These are phyloP conservation scores for Cynopterus sphinx DNA, from an alignment of 2,797 vertebrate species.

Conservation along the genomic window DNA sequence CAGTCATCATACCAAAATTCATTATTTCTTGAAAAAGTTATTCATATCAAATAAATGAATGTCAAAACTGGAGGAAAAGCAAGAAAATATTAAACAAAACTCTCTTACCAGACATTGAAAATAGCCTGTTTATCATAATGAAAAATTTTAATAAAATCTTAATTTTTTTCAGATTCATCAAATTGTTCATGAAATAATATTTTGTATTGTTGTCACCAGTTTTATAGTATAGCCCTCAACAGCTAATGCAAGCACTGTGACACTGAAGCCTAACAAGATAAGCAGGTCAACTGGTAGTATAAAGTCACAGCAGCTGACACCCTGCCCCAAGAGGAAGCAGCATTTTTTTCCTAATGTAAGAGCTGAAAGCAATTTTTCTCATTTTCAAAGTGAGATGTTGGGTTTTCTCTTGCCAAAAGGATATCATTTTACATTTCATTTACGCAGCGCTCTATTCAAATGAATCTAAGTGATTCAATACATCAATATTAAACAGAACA, in stretches of 20 bases:
- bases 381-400: conserved; percentile 55
- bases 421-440: conserved; percentile 67
- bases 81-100: conserved; percentile 39
- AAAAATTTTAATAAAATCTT: conserved; percentile 65
- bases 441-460: conserved; percentile 60
- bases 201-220: conserved; percentile 17
- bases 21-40: conserved; percentile 42
- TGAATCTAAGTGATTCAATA: conserved; percentile 58
- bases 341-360: neutral
- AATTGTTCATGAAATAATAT: conserved; percentile 58
- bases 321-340: conserved; percentile 3
- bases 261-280: neutral
- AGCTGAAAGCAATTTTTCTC: conserved; percentile 47
- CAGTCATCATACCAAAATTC: conserved; percentile 16
- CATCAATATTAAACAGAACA: conserved; percentile 68
- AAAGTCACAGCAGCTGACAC: neutral
- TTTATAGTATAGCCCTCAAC: neutral
- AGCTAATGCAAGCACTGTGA: neutral
- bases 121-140: conserved; percentile 55
- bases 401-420: conserved; percentile 64
- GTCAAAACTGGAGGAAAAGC: conserved; percentile 47
- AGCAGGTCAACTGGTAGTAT: neutral
- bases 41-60: conserved; percentile 30
- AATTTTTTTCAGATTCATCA: conserved; percentile 71
- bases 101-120: conserved; percentile 33